These are phyloP conservation scores for Toxotes lorentzi DNA, from an alignment of 2,797 vertebrate genomes.

Conservation along the genomic window DNA sequence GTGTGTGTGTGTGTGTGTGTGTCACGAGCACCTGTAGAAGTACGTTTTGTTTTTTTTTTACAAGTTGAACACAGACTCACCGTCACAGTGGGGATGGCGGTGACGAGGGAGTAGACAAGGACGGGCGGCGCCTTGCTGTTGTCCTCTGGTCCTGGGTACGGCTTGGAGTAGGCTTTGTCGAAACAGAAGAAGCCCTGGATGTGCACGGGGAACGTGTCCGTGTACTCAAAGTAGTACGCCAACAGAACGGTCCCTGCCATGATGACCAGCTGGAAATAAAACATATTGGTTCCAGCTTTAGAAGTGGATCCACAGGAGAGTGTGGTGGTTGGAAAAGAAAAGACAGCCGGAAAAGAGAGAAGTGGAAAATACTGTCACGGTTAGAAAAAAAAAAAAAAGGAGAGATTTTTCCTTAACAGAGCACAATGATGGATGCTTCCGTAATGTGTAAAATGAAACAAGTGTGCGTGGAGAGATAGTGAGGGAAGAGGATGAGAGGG, in stretches of 20 bases:
- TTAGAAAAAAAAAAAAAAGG: conserved; percentile 11
- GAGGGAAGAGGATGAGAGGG: conserved; percentile 63
- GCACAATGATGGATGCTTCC: conserved; percentile 75
- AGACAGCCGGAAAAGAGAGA: conserved; percentile 28
- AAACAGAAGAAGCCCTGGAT: conserved; percentile 95
- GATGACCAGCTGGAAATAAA: conserved; percentile 91
- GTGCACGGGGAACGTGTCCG: conserved; percentile 94
- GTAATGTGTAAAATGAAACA: conserved; percentile 82
- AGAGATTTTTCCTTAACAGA: conserved; percentile 61
- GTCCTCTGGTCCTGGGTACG: conserved; percentile 92
- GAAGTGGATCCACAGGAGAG: conserved; percentile 57
- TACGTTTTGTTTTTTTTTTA: not conserved
- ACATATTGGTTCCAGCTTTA: conserved; percentile 81
- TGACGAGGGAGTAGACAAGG: conserved; percentile 92
- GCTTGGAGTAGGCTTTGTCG: conserved; percentile 91
- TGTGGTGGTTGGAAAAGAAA: conserved; percentile 48
- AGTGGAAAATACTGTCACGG: conserved; percentile 40
- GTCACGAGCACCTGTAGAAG: conserved; percentile 64
- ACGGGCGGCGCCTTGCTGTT: conserved; percentile 91
- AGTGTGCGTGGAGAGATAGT: conserved; percentile 76
- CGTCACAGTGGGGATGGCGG: conserved; percentile 91
- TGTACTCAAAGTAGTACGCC: conserved; percentile 95
- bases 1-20: conserved; percentile 28
- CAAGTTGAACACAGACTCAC: conserved; percentile 82
- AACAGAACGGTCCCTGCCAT: conserved; percentile 92